Conservation (phyloP, 1,140 invertebrate genomes). For the Oryzaephilus surinamensis region DNA sequence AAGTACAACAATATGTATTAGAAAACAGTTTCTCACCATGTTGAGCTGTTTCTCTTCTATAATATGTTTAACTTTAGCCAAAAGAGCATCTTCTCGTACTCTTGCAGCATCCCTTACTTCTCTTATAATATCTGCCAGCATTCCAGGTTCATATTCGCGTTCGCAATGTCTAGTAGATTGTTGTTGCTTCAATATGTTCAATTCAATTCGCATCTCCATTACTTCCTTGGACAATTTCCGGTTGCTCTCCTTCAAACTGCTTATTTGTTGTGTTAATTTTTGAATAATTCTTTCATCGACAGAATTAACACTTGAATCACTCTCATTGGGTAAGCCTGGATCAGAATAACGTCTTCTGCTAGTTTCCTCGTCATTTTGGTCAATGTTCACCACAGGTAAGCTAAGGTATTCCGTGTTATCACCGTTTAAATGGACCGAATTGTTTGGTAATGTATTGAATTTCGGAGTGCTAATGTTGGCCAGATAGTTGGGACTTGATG, state of each 20-base stretch:
- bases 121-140: conserved; percentile 59
- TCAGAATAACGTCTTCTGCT: conserved; percentile 43
- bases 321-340: conserved; percentile 43
- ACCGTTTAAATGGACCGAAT: too few species aligned
- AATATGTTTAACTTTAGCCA: conserved; percentile 47
- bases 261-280: conserved; percentile 42
- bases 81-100: conserved; percentile 56
- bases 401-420: conserved; percentile 39
- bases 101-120: conserved; percentile 64
- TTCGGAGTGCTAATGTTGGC: conserved; percentile 28
- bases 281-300: conserved; percentile 39
- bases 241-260: conserved; percentile 41
- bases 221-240: conserved; percentile 43
- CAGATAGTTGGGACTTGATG: conserved; percentile 11
- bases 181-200: conserved; percentile 40
- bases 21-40: too few species aligned
- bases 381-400: conserved; percentile 36
- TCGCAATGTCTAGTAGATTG: conserved; percentile 28
- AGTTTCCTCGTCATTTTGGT: conserved; percentile 33
- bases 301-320: conserved; percentile 39
- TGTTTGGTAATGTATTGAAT: neutral
- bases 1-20: too few species aligned
- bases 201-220: conserved; percentile 41
- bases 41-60: conserved; percentile 46
- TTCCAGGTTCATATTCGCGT: conserved; percentile 59